A percentile compares a stretch with the other conserved stretches of the same genome.
phyloP scores from a whole-genome alignment of 2,113 vertebrate species.

The Lepus europaeus region DNA sequence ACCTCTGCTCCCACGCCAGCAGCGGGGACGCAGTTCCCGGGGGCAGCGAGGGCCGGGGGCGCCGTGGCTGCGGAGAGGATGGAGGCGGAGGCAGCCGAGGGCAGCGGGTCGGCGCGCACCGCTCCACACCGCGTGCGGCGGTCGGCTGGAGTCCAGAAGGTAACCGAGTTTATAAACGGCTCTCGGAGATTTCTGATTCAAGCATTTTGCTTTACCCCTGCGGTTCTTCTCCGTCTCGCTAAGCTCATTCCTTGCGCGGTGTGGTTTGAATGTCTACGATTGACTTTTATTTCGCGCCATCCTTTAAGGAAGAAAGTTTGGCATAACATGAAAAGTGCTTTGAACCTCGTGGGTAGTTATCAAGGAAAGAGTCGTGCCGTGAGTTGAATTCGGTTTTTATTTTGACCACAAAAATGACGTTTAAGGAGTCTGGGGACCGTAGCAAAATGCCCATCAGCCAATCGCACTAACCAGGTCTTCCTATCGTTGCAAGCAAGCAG shows the following conservation, averaged over 20 bases:
- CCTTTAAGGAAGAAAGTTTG: conserved; percentile 29
- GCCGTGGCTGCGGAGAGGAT: background rate
- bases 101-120: background rate
- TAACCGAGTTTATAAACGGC: background rate
- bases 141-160: background rate
- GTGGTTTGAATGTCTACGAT: background rate
- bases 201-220: background rate
- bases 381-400: conserved; percentile 58
- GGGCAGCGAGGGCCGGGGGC: background rate
- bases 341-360: background rate
- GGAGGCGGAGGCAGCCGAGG: background rate
- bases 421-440: background rate
- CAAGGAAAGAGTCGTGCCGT: conserved; percentile 10
- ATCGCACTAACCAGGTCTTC: background rate
- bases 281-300: conserved; percentile 33
- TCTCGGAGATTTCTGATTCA: background rate
- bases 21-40: background rate
- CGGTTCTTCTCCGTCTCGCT: background rate
- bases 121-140: background rate
- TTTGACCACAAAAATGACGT: conserved; percentile 24
- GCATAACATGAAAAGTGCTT: background rate
- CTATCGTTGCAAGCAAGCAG: background rate
- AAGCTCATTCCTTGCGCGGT: background rate
- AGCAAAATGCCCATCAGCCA: background rate
- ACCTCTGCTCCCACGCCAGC: background rate